Conservation (phyloP, 2,888 invertebrate species). For the Sinotaia quadrata region DNA sequence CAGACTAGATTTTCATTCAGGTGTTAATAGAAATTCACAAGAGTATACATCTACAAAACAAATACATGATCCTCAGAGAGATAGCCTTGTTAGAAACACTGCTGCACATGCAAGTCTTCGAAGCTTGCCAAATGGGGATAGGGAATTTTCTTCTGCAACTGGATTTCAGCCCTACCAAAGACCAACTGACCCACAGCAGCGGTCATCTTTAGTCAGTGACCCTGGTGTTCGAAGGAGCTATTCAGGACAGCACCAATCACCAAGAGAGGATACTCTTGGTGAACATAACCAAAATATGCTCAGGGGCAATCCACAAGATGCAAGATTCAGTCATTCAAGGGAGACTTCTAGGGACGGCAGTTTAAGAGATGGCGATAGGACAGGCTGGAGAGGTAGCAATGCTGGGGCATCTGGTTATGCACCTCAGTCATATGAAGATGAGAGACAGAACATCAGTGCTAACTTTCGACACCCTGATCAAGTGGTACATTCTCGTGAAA, state of each 20-base stretch:
- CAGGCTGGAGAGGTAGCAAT: background rate
- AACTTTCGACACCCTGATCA: background rate
- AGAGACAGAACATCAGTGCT: background rate
- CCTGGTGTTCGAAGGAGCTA: background rate
- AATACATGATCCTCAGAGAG: constrained; percentile 2
- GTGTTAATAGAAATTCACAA: background rate
- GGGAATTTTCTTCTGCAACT: background rate
- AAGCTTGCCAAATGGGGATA: constrained; percentile 13
- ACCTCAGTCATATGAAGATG: background rate
- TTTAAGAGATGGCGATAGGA: background rate
- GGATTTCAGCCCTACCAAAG: constrained; percentile 12
- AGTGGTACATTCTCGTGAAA: background rate
- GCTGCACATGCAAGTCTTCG: constrained; percentile 17
- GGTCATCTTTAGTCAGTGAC: constrained; percentile 24
- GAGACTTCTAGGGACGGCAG: background rate
- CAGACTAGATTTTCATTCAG: background rate
- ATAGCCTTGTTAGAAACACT: background rate
- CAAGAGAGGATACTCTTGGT: background rate
- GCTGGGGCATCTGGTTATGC: background rate
- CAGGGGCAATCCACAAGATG: no score
- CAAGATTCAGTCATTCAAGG: no score
- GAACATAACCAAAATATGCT: no score
- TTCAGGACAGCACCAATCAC: background rate
- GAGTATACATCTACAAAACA: no score
- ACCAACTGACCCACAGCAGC: constrained; percentile 20